These are phyloP conservation scores for Cephalotes varians DNA, from an alignment of 2,888 invertebrate genomes.

Conservation along the genomic window DNA sequence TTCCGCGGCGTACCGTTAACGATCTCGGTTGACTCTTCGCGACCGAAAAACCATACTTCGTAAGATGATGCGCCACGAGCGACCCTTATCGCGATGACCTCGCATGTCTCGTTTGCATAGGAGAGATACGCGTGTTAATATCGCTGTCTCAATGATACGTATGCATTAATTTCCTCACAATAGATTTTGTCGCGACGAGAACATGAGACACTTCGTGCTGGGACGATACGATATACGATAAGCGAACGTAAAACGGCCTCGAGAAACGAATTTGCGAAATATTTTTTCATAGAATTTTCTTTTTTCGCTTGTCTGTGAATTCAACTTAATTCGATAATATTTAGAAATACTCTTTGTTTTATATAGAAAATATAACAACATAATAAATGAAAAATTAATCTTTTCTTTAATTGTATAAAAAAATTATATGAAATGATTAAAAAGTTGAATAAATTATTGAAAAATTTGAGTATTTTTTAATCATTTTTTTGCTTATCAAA, in stretches of 20 bases:
- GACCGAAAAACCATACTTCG: conserved; percentile 5
- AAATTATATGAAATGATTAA: background rate
- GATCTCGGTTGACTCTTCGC: conserved; percentile 27
- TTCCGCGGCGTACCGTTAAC: conserved; percentile 56
- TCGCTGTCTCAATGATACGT: conserved; percentile 59
- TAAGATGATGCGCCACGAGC: background rate
- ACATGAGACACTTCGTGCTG: conserved; percentile 67
- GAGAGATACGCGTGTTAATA: conserved; percentile 49
- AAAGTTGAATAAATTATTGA: background rate
- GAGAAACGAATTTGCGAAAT: conserved; percentile 6
- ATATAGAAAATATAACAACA: background rate
- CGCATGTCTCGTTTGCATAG: conserved; percentile 61
- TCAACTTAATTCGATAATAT: background rate
- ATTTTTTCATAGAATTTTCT: background rate
- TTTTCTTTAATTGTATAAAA: background rate
- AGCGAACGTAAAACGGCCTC: conserved; percentile 60
- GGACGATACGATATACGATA: conserved; percentile 37
- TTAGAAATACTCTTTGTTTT: background rate
- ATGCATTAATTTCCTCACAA: conserved; percentile 68
- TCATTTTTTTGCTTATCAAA: background rate
- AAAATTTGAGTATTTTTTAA: no score
- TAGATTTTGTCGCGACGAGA: conserved; percentile 69
- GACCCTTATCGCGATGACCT: conserved; percentile 53
- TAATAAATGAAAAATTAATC: background rate
- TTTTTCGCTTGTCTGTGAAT: background rate